These are phyloP conservation scores for Diploptera punctata DNA, from an alignment of 2,888 invertebrate species.

Conservation along the genomic window DNA sequence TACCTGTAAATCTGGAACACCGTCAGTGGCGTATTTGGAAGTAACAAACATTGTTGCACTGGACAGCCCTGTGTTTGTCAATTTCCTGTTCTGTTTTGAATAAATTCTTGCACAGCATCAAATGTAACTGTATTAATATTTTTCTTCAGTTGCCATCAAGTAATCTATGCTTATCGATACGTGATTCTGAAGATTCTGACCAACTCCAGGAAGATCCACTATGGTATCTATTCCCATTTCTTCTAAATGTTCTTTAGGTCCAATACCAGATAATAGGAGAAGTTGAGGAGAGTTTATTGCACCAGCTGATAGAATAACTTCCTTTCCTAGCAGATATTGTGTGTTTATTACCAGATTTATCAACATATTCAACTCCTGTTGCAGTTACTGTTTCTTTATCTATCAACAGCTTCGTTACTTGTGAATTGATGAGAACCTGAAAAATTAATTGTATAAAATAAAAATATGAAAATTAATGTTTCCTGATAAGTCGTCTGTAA, in stretches of 20 bases:
- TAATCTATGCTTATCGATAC: conserved; percentile 66
- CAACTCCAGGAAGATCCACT: conserved; percentile 68
- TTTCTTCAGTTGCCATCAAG: conserved; percentile 55
- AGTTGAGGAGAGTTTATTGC: conserved; percentile 89
- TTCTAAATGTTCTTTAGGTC: conserved; percentile 59
- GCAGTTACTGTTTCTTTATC: conserved; percentile 55
- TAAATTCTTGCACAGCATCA: conserved; percentile 62
- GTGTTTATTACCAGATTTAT: conserved; percentile 51
- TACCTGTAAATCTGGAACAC: conserved; percentile 67
- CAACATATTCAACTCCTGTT: conserved; percentile 55
- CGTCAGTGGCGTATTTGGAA: conserved; percentile 63
- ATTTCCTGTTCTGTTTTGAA: conserved; percentile 65
- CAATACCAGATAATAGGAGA: conserved; percentile 82
- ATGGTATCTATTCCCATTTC: conserved; percentile 64
- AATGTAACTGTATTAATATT: conserved; percentile 47
- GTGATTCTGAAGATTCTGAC: conserved; percentile 70
- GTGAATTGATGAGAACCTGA: conserved; percentile 6
- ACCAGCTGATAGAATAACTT: conserved; percentile 86
- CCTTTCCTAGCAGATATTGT: conserved; percentile 69
- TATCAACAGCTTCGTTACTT: conserved; percentile 60
- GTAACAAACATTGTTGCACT: conserved; percentile 71
- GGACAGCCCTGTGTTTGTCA: conserved; percentile 69
- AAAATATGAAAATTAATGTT: too few relatives aligned
- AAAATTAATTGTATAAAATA: too few relatives aligned
- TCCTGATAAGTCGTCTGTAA: too few relatives aligned